Evolutionary conservation across 2,113 vertebrate species (phyloP), one percentile per base, ranked within the genome.

Genomic region (Turnix velox): DNA sequence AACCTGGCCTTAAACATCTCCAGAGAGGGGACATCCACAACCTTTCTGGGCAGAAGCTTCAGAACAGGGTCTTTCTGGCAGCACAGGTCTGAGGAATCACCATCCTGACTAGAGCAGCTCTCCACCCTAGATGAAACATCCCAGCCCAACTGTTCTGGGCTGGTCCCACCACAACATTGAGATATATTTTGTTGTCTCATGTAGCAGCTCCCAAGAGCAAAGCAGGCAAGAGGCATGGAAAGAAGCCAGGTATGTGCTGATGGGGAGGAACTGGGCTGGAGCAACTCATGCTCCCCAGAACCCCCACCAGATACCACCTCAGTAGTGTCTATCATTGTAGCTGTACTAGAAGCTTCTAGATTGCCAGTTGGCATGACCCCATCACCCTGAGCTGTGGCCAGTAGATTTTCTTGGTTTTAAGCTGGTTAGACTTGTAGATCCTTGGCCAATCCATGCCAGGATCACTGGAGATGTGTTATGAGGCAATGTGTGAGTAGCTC

Each of bases 181-280:
- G 78, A 57, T 62, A 5, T 58, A 12, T 72, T 75, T 78, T 85
- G 6, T 67, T 62, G 7, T 90, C 88, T 69, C 33, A 3, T 1
- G 2, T 42, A 97, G 96, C 76, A 1, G 92, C 93, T 78, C 92
- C 92, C 25, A 94, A 91, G 89, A 94, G 89, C 89, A 97, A 96
- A 94, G 12, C 83, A 51, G 96, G 96, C 92, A 89, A 84, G 85
- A 75, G 37, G n/a, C 85, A 88, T 1, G 54, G 68, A 8, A 97
- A 62, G 58, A 96, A 96, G 85, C 17, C 71, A 86, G 95, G 94
- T 97, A 94, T 0, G 95, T 87, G 65, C 48, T 71, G 75, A 19
- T 7, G 37, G 77, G 73, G 48, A 30, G 0, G 2, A 66, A 61
- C n/a, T 7, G 18, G 80, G 68, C 72, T 65, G 91, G 66, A 78